Evolutionary conservation across 2,113 vertebrate species (phyloP).

Genomic region (Psilopsiagon aurifrons): DNA sequence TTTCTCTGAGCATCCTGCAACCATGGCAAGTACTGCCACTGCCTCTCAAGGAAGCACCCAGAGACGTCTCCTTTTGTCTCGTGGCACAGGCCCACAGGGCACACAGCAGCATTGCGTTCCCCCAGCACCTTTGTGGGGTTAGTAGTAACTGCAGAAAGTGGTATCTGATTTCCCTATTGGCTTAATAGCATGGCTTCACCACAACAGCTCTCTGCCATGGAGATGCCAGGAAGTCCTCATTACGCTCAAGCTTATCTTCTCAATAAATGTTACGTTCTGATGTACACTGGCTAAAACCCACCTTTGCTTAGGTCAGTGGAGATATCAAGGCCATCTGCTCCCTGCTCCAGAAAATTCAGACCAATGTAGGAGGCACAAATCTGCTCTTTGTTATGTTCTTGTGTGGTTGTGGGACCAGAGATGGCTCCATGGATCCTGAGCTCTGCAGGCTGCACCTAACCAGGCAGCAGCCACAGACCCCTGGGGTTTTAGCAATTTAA

Average conservation of each 20-base stretch:
- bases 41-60: not conserved
- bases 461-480: not conserved
- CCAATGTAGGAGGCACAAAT: not conserved
- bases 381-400: not conserved
- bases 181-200: not conserved
- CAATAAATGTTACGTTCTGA: not conserved
- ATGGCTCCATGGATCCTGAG: not conserved
- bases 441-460: not conserved
- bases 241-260: not conserved
- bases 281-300: not conserved
- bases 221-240: not conserved
- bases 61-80: not conserved
- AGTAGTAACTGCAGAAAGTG: not conserved
- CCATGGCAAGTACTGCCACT: not conserved
- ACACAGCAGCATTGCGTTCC: accelerated
- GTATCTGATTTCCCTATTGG: accelerated
- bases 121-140: not conserved
- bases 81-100: accelerated
- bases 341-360: not conserved
- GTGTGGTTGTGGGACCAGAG: not conserved
- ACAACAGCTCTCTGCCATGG: not conserved
- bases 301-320: not conserved
- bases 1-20: not conserved
- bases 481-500: not conserved
- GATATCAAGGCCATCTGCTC: not conserved